Percentiles rank a stretch among this genome's conserved stretches.
These are phyloP conservation scores for Phataginus tetradactyla DNA, from an alignment of 2,797 vertebrate genomes.

Conservation along the genomic window DNA sequence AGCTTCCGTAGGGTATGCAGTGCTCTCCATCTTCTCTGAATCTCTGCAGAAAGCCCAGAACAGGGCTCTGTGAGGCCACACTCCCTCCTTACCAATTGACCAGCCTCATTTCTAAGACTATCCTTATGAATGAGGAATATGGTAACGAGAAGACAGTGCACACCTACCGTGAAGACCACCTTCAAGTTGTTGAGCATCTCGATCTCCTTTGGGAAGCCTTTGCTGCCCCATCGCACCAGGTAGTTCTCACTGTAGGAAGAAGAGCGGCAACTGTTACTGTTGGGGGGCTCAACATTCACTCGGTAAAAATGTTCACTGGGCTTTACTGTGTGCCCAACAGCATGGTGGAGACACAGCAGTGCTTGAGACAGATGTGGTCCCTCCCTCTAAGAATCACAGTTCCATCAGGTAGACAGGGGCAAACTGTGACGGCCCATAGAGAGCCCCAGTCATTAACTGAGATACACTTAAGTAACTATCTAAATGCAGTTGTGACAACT, in stretches of 20 bases:
- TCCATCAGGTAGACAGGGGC: not conserved
- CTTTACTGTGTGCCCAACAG: not conserved
- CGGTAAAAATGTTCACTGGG: not conserved
- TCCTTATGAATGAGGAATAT: rapidly evolving
- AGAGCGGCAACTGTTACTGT: not conserved
- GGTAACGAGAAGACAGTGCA: not conserved
- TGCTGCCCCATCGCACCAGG: conserved; percentile 96
- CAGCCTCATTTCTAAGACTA: not conserved
- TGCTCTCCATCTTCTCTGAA: rapidly evolving
- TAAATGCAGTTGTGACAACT: not conserved
- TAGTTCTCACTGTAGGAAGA: conserved; percentile 94
- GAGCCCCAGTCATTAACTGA: not conserved
- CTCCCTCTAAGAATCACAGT: not conserved
- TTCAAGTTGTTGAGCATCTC: conserved; percentile 99
- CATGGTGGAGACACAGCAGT: rapidly evolving
- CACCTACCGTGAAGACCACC: conserved; percentile 98
- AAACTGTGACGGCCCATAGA: not conserved
- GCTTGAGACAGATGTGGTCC: not conserved
- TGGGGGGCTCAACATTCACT: too few species aligned
- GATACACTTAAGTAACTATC: not conserved
- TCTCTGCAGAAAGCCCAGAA: not conserved
- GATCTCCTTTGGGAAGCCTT: conserved; percentile 96
- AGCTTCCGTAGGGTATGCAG: not conserved
- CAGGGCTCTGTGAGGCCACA: rapidly evolving
- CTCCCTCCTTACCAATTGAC: not conserved